phyloP scores from a whole-genome alignment of 2,888 invertebrate genomes.

The Harmothoe impar region DNA sequence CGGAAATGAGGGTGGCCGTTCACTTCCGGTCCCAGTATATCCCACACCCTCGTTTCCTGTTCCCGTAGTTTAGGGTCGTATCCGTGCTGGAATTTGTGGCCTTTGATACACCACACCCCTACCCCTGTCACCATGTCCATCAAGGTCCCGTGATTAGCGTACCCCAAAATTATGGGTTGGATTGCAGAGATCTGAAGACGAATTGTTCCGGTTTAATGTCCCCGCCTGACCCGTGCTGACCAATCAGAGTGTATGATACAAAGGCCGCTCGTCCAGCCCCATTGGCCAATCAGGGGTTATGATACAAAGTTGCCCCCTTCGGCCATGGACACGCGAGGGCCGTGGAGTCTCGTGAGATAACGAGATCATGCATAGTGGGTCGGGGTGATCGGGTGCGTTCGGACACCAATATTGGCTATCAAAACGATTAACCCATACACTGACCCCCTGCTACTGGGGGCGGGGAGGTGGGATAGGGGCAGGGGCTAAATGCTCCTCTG shows the following conservation, averaged over 20 bases:
- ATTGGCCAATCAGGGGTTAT: conserved; percentile 54
- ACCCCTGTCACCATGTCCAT: too few species aligned
- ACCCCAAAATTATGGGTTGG: conserved; percentile 36
- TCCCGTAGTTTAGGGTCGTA: too few species aligned
- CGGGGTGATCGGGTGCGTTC: conserved; percentile 48
- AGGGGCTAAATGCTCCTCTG: conserved; percentile 36
- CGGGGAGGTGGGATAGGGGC: neutral
- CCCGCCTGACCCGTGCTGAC: neutral
- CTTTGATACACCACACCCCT: too few species aligned
- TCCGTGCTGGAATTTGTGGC: too few species aligned
- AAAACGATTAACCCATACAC: conserved; percentile 58
- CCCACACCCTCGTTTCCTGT: too few species aligned
- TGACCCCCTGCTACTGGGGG: neutral
- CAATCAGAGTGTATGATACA: conserved; percentile 36
- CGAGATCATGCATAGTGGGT: conserved; percentile 42
- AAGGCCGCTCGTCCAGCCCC: neutral
- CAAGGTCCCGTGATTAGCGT: conserved; percentile 45
- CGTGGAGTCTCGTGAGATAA: conserved; percentile 32
- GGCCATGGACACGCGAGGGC: neutral
- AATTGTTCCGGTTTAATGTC: neutral
- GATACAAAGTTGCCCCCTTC: conserved; percentile 47
- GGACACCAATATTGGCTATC: conserved; percentile 60
- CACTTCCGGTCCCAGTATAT: too few species aligned
- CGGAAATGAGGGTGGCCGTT: too few species aligned
- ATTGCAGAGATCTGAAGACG: conserved; percentile 47